phyloP scores from a whole-genome alignment of 1,140 invertebrate species.

The Drosophila orosa region DNA sequence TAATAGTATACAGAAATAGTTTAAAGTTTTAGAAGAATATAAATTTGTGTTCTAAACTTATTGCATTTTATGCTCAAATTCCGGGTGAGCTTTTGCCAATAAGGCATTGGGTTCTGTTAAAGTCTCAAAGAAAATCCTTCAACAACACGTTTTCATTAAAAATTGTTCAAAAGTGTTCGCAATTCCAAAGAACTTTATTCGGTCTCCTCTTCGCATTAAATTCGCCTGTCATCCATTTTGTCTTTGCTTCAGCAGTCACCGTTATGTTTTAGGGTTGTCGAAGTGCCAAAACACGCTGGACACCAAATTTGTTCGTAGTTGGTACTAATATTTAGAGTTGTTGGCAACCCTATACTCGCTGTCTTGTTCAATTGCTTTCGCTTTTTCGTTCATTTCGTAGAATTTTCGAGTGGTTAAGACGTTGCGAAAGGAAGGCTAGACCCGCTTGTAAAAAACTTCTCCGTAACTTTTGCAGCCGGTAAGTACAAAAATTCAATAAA shows the following conservation, averaged over 20 bases:
- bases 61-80: background rate
- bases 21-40: background rate
- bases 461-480: background rate
- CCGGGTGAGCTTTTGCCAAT: background rate
- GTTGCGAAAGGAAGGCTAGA: background rate
- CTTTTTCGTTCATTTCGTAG: background rate
- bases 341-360: conserved; percentile 6
- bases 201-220: background rate
- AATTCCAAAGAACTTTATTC: background rate
- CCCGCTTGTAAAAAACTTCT: background rate
- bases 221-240: conserved; percentile 15
- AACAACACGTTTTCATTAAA: background rate
- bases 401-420: background rate
- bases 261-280: conserved; percentile 44
- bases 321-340: background rate
- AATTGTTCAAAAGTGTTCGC: background rate
- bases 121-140: background rate
- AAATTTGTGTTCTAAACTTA: background rate
- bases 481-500: background rate
- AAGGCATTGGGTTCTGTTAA: background rate
- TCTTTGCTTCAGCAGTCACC: conserved; percentile 18
- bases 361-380: background rate
- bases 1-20: no score
- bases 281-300: background rate
- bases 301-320: background rate